These are phyloP conservation scores for Pammene aurita DNA, from an alignment of 2,888 invertebrate genomes.

Conservation along the genomic window DNA sequence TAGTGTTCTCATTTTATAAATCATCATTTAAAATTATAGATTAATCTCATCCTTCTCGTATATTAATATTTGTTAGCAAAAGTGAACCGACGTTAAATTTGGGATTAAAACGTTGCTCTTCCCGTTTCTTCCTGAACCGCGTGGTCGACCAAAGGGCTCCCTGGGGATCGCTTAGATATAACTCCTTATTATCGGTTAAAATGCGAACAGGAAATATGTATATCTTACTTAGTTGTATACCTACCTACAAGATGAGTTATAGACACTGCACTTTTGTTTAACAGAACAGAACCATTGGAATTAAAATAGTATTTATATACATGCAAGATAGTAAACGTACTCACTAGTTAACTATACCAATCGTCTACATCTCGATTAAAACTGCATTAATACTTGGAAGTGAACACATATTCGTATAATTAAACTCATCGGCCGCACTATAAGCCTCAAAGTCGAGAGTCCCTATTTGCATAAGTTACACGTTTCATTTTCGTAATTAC, in stretches of 20 bases:
- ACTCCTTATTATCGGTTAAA: conserved; percentile 23
- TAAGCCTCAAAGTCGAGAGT: conserved; percentile 59
- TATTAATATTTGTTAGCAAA: not conserved
- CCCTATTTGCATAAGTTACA: conserved; percentile 73
- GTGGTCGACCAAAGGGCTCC: conserved; percentile 14
- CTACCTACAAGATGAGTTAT: too few species aligned
- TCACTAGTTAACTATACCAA: conserved; percentile 20
- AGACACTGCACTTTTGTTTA: too few species aligned
- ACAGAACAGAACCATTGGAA: too few species aligned
- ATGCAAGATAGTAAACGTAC: not conserved
- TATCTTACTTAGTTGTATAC: not conserved
- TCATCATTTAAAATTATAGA: too few species aligned
- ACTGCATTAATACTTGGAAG: conserved; percentile 31
- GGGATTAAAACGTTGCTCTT: conserved; percentile 4
- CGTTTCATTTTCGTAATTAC: conserved; percentile 73
- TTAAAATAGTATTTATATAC: too few species aligned
- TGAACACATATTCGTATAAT: conserved; percentile 15
- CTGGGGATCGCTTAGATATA: conserved; percentile 28
- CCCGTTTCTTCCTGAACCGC: conserved; percentile 8
- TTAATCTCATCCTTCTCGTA: not conserved
- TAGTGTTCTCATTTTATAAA: too few species aligned
- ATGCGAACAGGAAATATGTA: conserved; percentile 5
- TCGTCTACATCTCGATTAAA: conserved; percentile 10
- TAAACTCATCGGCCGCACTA: conserved; percentile 56
- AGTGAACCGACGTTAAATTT: conserved; percentile 23